Base-by-base conservation (phyloP, 2,113 vertebrate species). In the Xiphophorus couchianus region DNA sequence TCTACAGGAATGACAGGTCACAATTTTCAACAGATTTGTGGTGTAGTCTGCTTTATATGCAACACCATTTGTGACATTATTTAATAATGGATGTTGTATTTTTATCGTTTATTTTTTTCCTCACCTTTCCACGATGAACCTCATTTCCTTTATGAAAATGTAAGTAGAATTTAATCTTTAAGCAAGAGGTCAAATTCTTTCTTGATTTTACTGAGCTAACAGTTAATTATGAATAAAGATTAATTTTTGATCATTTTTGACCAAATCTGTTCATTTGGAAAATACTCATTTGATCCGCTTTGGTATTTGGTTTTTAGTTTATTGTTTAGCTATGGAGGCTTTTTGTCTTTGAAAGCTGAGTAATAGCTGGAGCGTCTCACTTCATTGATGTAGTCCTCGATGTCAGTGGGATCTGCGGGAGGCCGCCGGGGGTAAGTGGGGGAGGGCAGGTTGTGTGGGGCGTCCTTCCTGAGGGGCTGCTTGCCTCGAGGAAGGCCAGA, bases 371-470 rank as follows among this genome's bases (percentile, higher is more conserved):
- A 58, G 58, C 54, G 0, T 30, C 93, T 90, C 88, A 97, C 98
- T 8, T 97, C 96, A 0, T 94, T 93, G 93, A 99, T 98, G 93
- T 97, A 99, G 61, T 97, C 95, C 65, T 96, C 95, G 0, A 99
- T 98, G 91, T 97, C 96, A 0, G 95, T 93, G 22, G 96, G 96
- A 76, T 96, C 84, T 35, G 93, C 83, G 0, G 95, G 94, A 62
- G 92, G 91, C 39, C 82, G 92, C 8, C 95, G 93, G 7, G 94
- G 94, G 2, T 84, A 90, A 39, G 14, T 80, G 0, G 95, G 94
- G 9, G 91, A 93, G 58, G 83, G 89, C 5, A 92, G 90, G 87
- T 95, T 87, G 25, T 95, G 94, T 0, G 95, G 97, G 0, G 96
- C 74, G 0, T 99, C 97, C 25, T 89, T 95, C 76, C 97, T 95